A percentile compares a stretch with the other conserved stretches of the same genome.
Conservation (phyloP, 2,797 vertebrate genomes). For the Propithecus deckenii region DNA sequence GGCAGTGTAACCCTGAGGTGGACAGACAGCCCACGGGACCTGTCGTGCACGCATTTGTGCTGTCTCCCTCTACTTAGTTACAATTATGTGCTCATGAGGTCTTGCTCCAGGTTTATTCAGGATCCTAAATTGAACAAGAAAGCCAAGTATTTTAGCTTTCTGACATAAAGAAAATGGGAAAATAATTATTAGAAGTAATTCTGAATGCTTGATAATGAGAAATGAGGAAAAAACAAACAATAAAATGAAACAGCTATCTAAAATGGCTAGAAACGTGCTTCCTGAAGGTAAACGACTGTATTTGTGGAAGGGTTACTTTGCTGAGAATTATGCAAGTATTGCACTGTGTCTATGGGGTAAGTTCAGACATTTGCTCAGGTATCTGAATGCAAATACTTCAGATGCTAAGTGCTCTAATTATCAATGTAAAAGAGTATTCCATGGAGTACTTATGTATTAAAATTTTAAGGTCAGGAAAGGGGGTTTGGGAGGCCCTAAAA, state of each 20-base stretch:
- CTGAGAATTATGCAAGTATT: neutral
- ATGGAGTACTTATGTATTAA: neutral
- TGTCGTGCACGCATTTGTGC: accelerated
- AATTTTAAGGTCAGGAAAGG: neutral
- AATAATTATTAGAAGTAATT: neutral
- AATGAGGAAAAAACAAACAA: neutral
- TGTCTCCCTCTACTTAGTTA: neutral
- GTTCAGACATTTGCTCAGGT: neutral
- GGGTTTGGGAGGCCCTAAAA: neutral
- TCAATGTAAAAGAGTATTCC: neutral
- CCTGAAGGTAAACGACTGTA: neutral
- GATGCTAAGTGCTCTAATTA: neutral
- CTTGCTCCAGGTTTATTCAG: neutral
- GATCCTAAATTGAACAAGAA: neutral
- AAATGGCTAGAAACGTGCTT: neutral
- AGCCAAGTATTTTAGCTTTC: neutral
- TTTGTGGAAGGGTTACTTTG: neutral
- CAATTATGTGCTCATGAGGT: accelerated
- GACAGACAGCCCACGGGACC: neutral
- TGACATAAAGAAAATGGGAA: neutral
- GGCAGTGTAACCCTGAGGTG: too few relatives aligned
- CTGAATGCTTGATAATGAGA: neutral
- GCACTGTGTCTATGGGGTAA: neutral
- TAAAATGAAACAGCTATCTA: neutral
- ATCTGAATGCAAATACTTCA: neutral